Evolutionary conservation across 2,888 invertebrate species (phyloP), one percentile per base, ranked within the genome.

Genomic region (Lamellibrachia satsuma): DNA sequence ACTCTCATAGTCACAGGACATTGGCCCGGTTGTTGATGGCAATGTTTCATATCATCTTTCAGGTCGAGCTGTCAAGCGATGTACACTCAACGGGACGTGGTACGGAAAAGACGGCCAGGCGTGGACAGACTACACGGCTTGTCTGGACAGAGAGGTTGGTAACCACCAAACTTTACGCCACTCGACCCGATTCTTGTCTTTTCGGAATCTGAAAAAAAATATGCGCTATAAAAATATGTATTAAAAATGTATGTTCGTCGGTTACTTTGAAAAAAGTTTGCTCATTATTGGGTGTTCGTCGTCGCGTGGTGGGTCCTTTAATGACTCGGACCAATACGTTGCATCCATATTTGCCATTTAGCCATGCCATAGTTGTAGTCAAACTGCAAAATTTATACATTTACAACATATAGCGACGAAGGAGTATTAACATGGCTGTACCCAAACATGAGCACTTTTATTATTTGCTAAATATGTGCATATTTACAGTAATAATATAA

Each of bases 111-210:
- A 93, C 3, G 93, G 94, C n/a, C 52, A 75, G 8, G 96, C 95
- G 94, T 96, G 96, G 96, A 96, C 96, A 0, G 95, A 96, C 94
- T 96, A 96, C 94, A 95, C 94, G 3, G 92, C 94, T 39, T 96
- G 96, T 94, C 93, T 95, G 7, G 94, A 95, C 57, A 94, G 95
- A 55, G 93, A 95, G 94, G 96, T 96, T 92, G 93, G 91, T 52
- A 6, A 39, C 7, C 51, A n/a, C 15, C n/a, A 22, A 9, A 75
- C 22, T 3, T 15, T 75, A 75, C 4, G 4, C 22, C 22, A 75
- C 22, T 75, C 75, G n/a, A 6, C 4, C 75, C 22, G 22, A n/a
- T 15, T 75, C 75, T 22, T 75, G 75, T 75, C 75, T 15, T 75
- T 75, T 22, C 22, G 75, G 22, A 75, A 75, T 75, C 6, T 75